Evolutionary conservation across 2,797 vertebrate species (phyloP).

Genomic region (Manis crassicaudata): DNA sequence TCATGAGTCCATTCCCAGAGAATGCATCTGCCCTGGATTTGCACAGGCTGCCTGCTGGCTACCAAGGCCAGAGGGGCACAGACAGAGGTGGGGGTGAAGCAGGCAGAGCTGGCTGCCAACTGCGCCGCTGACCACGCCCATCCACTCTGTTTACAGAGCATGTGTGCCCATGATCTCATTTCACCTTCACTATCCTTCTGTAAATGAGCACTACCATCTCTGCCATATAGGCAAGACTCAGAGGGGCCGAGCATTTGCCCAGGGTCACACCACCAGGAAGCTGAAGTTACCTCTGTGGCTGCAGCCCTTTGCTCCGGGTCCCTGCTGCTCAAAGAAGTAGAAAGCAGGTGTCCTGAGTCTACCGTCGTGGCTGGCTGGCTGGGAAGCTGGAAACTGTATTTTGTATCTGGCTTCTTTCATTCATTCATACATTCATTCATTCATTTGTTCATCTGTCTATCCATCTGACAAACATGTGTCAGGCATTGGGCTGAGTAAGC

Average conservation of each 20-base stretch:
- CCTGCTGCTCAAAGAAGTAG: neutral
- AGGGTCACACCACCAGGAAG: neutral
- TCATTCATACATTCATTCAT: neutral
- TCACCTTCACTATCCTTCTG: neutral
- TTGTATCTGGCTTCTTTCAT: neutral
- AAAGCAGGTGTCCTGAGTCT: neutral
- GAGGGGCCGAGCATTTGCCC: neutral
- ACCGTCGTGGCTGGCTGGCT: neutral
- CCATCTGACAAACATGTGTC: neutral
- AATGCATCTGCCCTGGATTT: neutral
- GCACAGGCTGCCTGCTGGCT: neutral
- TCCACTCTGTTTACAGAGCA: too few species aligned
- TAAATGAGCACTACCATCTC: neutral
- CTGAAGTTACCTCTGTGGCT: neutral
- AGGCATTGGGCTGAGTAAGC: neutral
- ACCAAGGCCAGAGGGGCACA: accelerated
- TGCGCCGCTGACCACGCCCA: neutral
- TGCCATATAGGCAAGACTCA: neutral
- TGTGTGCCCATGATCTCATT: neutral
- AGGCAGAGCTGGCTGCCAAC: neutral
- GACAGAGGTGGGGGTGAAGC: accelerated
- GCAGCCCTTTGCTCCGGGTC: neutral
- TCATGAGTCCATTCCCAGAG: too few species aligned
- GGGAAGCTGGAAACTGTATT: neutral
- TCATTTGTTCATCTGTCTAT: neutral